These are phyloP conservation scores for Phortica okadai DNA, from an alignment of 2,888 invertebrate species.

Conservation along the genomic window DNA sequence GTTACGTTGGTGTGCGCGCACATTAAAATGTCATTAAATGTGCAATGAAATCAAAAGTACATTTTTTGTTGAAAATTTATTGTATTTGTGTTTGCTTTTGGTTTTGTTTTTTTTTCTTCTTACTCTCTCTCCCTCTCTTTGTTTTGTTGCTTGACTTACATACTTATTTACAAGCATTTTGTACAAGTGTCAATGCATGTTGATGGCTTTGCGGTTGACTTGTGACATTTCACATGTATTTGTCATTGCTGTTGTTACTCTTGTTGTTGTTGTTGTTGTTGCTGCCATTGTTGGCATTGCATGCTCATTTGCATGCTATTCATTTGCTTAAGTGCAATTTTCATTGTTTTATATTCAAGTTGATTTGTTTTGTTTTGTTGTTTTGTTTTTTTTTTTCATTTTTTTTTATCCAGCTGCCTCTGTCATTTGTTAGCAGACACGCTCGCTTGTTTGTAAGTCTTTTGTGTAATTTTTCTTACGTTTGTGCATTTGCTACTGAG, in stretches of 20 bases:
- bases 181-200: background rate
- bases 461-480: conserved; percentile 3
- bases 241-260: background rate
- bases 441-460: background rate
- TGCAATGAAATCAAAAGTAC: conserved; percentile 64
- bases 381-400: conserved; percentile 24
- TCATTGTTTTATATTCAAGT: conserved; percentile 61
- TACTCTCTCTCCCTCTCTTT: background rate
- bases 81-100: conserved; percentile 32
- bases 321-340: conserved; percentile 74
- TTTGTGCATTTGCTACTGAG: background rate
- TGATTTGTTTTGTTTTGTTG: conserved; percentile 50
- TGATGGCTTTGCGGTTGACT: background rate
- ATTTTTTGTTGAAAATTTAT: conserved; percentile 64
- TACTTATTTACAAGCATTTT: too few species aligned
- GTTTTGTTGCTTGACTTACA: too few species aligned
- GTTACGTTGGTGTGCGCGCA: conserved; percentile 42
- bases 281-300: conserved; percentile 20
- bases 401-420: too few species aligned
- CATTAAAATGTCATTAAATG: conserved; percentile 72
- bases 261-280: conserved; percentile 9
- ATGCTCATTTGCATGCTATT: conserved; percentile 72
- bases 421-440: background rate
- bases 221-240: background rate
- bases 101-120: background rate